A percentile compares a stretch with the other conserved stretches of the same genome.
Evolutionary conservation across 2,113 vertebrate species (phyloP).

Genomic region (Stigmatopora nigra): DNA sequence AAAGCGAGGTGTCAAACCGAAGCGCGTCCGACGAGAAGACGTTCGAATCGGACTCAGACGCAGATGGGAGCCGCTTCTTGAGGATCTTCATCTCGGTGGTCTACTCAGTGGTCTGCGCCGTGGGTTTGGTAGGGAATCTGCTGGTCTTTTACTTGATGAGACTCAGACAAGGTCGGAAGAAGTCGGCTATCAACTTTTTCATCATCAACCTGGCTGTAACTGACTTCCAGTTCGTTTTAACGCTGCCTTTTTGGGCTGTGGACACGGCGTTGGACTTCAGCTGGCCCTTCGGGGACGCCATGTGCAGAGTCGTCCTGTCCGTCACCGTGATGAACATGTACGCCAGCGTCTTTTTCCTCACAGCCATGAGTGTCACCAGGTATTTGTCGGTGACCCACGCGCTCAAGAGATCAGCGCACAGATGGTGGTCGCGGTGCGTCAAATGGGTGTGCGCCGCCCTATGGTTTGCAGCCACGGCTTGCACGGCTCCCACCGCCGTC

Average conservation of each 20-base stretch:
- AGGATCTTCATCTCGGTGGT: constrained; percentile 65
- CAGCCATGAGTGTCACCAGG: constrained; percentile 71
- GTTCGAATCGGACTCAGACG: constrained; percentile 52
- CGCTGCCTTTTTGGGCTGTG: constrained; percentile 73
- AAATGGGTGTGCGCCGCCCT: constrained; percentile 64
- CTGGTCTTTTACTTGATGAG: constrained; percentile 72
- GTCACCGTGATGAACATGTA: constrained; percentile 75
- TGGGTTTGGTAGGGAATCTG: constrained; percentile 65
- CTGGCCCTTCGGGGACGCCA: constrained; percentile 72
- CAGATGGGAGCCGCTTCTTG: constrained; percentile 58
- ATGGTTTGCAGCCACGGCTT: constrained; percentile 59
- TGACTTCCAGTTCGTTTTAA: constrained; percentile 73
- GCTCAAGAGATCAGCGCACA: constrained; percentile 43
- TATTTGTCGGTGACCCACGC: constrained; percentile 64
- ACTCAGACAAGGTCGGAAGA: constrained; percentile 57
- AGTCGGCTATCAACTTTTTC: constrained; percentile 67
- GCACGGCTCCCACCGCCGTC: constrained; percentile 62
- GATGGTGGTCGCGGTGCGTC: constrained; percentile 44
- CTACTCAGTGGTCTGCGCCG: constrained; percentile 69
- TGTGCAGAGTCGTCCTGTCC: constrained; percentile 71
- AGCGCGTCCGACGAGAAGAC: constrained; percentile 42
- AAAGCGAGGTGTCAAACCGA: constrained; percentile 52
- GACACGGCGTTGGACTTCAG: constrained; percentile 73
- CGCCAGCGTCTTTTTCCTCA: constrained; percentile 73
- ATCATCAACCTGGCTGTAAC: constrained; percentile 70